Evolutionary conservation across 2,113 vertebrate species (phyloP).

Genomic region (Xerus inauris): DNA sequence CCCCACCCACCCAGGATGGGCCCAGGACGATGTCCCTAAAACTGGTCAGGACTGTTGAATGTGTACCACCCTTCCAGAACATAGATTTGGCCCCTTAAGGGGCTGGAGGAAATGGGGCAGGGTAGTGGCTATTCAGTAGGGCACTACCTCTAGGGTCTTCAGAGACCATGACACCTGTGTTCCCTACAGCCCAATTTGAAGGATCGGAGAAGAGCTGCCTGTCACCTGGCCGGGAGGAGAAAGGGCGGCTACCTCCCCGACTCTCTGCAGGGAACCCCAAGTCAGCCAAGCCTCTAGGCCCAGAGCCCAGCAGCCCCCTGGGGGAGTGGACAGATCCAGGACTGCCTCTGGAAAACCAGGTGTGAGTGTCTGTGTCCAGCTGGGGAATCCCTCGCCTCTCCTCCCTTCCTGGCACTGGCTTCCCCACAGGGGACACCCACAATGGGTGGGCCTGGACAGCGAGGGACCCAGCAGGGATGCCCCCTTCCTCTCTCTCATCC

Average conservation of each 20-base stretch:
- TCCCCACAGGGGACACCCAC: slow-evolving; percentile 37
- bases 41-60: not conserved
- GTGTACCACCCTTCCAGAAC: not conserved
- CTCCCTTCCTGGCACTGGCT: not conserved
- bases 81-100: not conserved
- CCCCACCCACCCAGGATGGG: not conserved
- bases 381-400: not conserved
- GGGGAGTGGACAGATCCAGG: slow-evolving; percentile 96
- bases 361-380: slow-evolving; percentile 90
- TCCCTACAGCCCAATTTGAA: slow-evolving; percentile 92
- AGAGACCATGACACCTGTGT: slow-evolving; percentile 55
- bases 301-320: slow-evolving; percentile 89
- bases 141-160: not conserved
- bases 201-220: slow-evolving; percentile 90
- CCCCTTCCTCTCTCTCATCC: slow-evolving; percentile 60
- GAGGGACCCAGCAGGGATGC: slow-evolving; percentile 61
- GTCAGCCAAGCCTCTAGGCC: slow-evolving; percentile 89
- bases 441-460: slow-evolving; percentile 52
- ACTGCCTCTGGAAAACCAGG: slow-evolving; percentile 96
- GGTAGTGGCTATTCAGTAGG: not conserved
- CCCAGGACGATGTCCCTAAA: not conserved
- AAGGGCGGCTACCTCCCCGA: slow-evolving; percentile 90
- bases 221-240: slow-evolving; percentile 94
- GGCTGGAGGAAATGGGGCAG: not conserved
- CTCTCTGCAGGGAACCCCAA: slow-evolving; percentile 92